A percentile compares a stretch with the other conserved stretches of the same genome.
These are phyloP conservation scores for Venustaconcha ellipsiformis DNA, from an alignment of 1,140 invertebrate genomes.

Conservation along the genomic window DNA sequence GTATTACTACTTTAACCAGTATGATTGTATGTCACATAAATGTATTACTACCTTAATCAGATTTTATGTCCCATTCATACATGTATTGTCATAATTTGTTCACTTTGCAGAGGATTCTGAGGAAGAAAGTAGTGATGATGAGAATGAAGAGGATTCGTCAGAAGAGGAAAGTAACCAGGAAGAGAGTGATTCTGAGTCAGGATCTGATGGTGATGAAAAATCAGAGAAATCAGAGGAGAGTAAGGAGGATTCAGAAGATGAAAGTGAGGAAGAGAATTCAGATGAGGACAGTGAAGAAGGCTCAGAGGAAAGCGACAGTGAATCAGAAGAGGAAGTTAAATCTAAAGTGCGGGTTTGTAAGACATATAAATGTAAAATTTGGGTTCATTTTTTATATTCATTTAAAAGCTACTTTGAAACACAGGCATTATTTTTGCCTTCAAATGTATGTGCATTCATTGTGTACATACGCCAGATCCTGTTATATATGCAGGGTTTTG, in stretches of 20 bases:
- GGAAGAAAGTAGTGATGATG: constrained; percentile 42
- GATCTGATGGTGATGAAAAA: constrained; percentile 36
- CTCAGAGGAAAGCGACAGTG: constrained; percentile 32
- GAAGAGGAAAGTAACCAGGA: constrained; percentile 50
- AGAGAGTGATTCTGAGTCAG: constrained; percentile 48
- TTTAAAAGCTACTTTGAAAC: background rate
- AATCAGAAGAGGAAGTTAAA: constrained; percentile 19
- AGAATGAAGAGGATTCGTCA: constrained; percentile 46
- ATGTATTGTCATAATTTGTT: background rate
- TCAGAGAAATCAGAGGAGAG: constrained; percentile 37
- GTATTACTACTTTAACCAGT: too few relatives aligned
- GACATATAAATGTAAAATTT: too few relatives aligned
- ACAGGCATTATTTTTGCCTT: background rate
- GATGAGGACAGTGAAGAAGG: constrained; percentile 26
- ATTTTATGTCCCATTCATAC: too few relatives aligned
- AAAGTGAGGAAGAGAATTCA: constrained; percentile 67
- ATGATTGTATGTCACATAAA: too few relatives aligned
- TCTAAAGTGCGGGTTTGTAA: constrained; percentile 5
- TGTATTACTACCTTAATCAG: too few relatives aligned
- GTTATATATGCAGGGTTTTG: too few relatives aligned
- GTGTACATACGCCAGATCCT: too few relatives aligned
- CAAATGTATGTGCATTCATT: too few relatives aligned
- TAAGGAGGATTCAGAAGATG: constrained; percentile 48
- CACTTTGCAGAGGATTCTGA: constrained; percentile 39
- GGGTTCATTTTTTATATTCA: too few relatives aligned